Evolutionary conservation across 2,797 vertebrate species (phyloP), one percentile per base, ranked within the genome.

Genomic region (Iguana delicatissima): DNA sequence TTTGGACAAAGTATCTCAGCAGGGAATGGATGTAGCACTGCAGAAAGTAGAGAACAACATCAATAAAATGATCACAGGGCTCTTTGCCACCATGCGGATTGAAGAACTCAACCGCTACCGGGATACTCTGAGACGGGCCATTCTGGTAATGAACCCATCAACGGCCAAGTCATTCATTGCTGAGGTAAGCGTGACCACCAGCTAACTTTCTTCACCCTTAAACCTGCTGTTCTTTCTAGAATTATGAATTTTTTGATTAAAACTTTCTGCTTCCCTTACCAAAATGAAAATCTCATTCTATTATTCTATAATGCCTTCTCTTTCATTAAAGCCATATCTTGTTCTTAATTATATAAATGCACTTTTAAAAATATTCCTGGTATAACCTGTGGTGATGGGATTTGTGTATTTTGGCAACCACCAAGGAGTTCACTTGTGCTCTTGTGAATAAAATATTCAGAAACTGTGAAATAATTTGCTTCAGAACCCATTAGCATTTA

Each of bases 1-100:
- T 96, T 96, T 99, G 97, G 99, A 99, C 97, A 98, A 97, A 97
- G 98, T 98, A 0, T 99, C 99, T 92, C 99, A 99, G 96, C 99
- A 99, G 94, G 99, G 99, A 89, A 99, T 99, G 98, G 99, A 99
- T 80, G 99, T 99, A 82, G 99, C 99, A 55, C 98, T 99, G 92
- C 99, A 99, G 97, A 99, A 99, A 95, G 99, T 99, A 93, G 99
- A 99, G 97, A 98, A 98, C 93, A 99, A 99, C 94, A 99, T 99
- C 96, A 99, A 99, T 96, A 99, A 98, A 97, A 99, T 99, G 99
- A 99, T 99, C 97, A 99, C 99, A 0, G 98, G 98, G 77, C 98
- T 99, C 95, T 99, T 99, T 96, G 97, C 98, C 89, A 98, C 98
- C 35, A 98, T 99, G 98, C 97, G 99, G 16, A 98, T 99, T 95